phyloP scores from a whole-genome alignment of 2,888 invertebrate genomes.

The Callyntrura sp. region DNA sequence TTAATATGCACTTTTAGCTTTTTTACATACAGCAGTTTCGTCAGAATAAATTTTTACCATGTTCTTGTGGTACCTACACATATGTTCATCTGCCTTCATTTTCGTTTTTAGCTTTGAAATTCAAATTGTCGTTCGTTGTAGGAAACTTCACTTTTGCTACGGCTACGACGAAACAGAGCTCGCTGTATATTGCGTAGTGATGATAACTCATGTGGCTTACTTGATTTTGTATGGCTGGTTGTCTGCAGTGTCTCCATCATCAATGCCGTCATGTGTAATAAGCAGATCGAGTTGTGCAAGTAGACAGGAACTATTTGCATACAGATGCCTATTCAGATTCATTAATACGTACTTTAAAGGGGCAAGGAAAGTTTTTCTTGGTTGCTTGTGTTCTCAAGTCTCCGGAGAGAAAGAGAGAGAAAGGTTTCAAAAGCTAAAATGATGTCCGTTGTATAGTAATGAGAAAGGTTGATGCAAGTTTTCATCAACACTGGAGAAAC shows the following conservation, averaged over 20 bases:
- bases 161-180: not conserved
- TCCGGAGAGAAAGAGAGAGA: constrained; percentile 16
- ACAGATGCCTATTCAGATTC: constrained; percentile 46
- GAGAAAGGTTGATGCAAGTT: not conserved
- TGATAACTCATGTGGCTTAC: constrained; percentile 9
- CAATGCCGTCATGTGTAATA: constrained; percentile 4
- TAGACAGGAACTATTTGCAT: constrained; percentile 34
- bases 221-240: not conserved
- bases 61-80: not conserved
- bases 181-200: not conserved
- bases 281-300: not conserved
- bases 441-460: constrained; percentile 32
- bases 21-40: not conserved
- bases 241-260: constrained; percentile 3
- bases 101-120: constrained; percentile 83
- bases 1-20: not conserved
- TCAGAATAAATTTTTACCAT: too few species aligned
- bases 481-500: not conserved
- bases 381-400: constrained; percentile 12
- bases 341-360: constrained; percentile 30
- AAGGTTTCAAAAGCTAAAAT: constrained; percentile 34
- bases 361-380: constrained; percentile 20
- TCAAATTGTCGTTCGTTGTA: constrained; percentile 81
- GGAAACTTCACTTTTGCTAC: constrained; percentile 62
- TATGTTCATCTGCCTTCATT: constrained; percentile 68